Evolutionary conservation across 2,888 invertebrate species (phyloP).

Genomic region (Caenorhabditis plicata): DNA sequence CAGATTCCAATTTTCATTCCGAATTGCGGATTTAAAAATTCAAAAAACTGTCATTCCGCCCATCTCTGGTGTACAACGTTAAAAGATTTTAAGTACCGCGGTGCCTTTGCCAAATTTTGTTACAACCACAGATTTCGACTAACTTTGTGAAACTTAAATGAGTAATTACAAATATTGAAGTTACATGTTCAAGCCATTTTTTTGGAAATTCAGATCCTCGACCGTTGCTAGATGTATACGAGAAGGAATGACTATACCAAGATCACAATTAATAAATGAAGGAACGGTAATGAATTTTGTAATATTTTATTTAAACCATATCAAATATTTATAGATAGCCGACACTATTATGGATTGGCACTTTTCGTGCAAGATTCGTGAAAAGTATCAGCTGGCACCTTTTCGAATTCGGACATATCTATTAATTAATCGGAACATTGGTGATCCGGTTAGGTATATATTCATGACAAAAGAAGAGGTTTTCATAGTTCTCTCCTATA

Average conservation of each 20-base stretch:
- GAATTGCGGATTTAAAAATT: too few species aligned
- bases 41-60: too few species aligned
- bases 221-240: slow-evolving; percentile 33
- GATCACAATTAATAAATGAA: slow-evolving; percentile 28
- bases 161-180: too few species aligned
- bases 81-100: too few species aligned
- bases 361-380: slow-evolving; percentile 34
- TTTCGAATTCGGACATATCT: slow-evolving; percentile 24
- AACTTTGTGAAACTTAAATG: too few species aligned
- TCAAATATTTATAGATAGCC: slow-evolving; percentile 10
- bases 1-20: too few species aligned
- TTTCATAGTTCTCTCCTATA: neutral
- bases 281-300: slow-evolving; percentile 7
- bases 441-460: slow-evolving; percentile 38
- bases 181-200: too few species aligned
- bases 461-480: slow-evolving; percentile 42
- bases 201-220: too few species aligned
- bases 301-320: neutral
- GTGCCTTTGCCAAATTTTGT: too few species aligned
- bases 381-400: slow-evolving; percentile 31
- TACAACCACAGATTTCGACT: too few species aligned
- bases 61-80: too few species aligned
- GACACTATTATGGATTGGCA: slow-evolving; percentile 38
- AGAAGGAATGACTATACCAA: slow-evolving; percentile 31
- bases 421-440: slow-evolving; percentile 36